Conservation (phyloP, 2,113 vertebrate genomes). For the Theristicus caerulescens region DNA sequence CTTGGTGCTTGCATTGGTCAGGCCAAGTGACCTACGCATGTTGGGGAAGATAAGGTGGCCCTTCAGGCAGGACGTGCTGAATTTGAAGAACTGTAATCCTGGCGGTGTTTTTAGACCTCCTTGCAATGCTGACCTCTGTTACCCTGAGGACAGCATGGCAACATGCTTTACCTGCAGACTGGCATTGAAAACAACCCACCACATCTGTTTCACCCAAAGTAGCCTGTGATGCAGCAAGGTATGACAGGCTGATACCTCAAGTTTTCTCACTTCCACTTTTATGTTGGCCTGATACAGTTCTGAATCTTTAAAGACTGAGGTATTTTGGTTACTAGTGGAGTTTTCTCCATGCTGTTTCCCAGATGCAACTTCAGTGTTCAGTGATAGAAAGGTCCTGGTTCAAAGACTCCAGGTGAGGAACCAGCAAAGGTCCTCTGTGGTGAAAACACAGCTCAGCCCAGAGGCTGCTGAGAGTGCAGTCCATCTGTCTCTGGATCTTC, state of each 20-base stretch:
- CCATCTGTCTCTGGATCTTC: not conserved
- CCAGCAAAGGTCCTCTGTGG: not conserved
- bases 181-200: not conserved
- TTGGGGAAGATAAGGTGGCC: not conserved
- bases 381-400: not conserved
- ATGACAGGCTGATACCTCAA: not conserved
- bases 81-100: not conserved
- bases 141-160: not conserved
- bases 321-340: not conserved
- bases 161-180: not conserved
- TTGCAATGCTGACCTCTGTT: not conserved
- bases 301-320: not conserved
- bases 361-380: not conserved
- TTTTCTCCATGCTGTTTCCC: not conserved
- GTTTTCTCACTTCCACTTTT: not conserved
- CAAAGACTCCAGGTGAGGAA: not conserved
- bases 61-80: not conserved
- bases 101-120: not conserved
- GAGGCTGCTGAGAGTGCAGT: not conserved
- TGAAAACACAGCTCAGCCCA: not conserved
- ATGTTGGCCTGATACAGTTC: not conserved
- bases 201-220: not conserved
- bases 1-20: not conserved
- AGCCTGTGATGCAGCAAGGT: not conserved
- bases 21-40: not conserved